These are phyloP conservation scores for Carcina quercana DNA, from an alignment of 2,888 invertebrate species.

Conservation along the genomic window DNA sequence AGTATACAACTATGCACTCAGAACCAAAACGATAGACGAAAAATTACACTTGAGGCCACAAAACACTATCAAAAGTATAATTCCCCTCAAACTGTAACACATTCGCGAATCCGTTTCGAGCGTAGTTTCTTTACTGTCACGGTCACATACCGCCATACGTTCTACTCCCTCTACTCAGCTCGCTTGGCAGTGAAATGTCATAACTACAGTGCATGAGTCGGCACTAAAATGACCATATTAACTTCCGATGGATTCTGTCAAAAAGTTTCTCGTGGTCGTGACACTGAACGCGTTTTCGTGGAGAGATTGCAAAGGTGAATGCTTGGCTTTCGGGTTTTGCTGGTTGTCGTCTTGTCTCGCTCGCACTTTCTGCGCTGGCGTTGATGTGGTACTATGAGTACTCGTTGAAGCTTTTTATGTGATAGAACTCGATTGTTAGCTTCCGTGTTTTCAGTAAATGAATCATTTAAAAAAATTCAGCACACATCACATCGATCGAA, in stretches of 20 bases:
- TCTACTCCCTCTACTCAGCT: constrained; percentile 22
- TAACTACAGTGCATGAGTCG: constrained; percentile 21
- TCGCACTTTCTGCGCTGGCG: constrained; percentile 27
- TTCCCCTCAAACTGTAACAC: constrained; percentile 3
- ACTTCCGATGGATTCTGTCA: constrained; percentile 22
- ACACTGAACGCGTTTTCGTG: constrained; percentile 29
- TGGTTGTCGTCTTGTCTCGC: constrained; percentile 30
- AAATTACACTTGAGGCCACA: constrained; percentile 1
- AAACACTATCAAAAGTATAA: not conserved
- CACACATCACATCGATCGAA: no score
- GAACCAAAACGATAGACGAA: constrained; percentile 2
- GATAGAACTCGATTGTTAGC: no score
- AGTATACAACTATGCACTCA: constrained; percentile 8
- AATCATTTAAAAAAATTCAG: no score
- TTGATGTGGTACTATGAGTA: constrained; percentile 10
- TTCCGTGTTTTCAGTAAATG: no score
- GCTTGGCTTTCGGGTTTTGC: constrained; percentile 20
- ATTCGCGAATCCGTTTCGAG: constrained; percentile 15
- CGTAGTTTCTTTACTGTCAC: constrained; percentile 32
- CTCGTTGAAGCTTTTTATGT: no score
- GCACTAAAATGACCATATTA: constrained; percentile 3
- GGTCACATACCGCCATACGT: constrained; percentile 18
- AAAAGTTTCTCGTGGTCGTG: constrained; percentile 24
- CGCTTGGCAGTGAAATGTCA: constrained; percentile 25
- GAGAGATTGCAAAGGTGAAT: constrained; percentile 41